phyloP scores from a whole-genome alignment of 2,113 vertebrate species.

The Rhabdornis inornatus region DNA sequence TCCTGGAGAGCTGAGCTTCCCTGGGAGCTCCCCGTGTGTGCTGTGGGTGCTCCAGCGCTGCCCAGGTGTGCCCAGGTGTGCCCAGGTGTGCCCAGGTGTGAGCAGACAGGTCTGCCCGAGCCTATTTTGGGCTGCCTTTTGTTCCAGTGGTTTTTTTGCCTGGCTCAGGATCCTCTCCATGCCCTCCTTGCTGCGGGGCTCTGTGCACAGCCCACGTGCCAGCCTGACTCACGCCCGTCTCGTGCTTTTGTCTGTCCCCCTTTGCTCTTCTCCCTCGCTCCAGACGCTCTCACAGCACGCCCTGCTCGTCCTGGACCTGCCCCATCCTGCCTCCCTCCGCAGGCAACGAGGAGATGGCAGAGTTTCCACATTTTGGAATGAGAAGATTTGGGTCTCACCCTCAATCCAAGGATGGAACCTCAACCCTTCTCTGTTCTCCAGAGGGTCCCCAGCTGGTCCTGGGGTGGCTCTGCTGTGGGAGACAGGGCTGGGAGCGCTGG shows the following conservation, averaged over 20 bases:
- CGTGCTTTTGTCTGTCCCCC: background rate
- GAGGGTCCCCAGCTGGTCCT: fast-evolving
- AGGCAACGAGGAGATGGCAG: background rate
- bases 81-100: no score
- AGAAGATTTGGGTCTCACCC: background rate
- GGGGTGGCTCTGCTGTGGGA: background rate
- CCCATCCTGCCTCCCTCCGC: slow-evolving; percentile 1
- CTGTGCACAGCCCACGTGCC: background rate
- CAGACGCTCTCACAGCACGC: slow-evolving; percentile 4
- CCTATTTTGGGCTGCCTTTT: background rate
- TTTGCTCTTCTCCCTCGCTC: background rate
- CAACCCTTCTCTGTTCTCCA: background rate
- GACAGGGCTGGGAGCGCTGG: background rate
- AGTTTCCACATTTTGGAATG: background rate
- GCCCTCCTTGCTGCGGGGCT: background rate
- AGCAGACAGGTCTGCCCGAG: no score
- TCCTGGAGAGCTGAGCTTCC: background rate
- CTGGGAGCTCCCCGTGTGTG: background rate
- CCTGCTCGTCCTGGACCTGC: background rate
- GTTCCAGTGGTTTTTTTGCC: background rate
- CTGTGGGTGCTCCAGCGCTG: background rate
- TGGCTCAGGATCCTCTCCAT: background rate
- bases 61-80: background rate
- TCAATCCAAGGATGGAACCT: background rate
- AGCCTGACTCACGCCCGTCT: slow-evolving; percentile 15